Base-by-base conservation (phyloP, 2,888 invertebrate genomes). In the Cosmopolites sordidus region DNA sequence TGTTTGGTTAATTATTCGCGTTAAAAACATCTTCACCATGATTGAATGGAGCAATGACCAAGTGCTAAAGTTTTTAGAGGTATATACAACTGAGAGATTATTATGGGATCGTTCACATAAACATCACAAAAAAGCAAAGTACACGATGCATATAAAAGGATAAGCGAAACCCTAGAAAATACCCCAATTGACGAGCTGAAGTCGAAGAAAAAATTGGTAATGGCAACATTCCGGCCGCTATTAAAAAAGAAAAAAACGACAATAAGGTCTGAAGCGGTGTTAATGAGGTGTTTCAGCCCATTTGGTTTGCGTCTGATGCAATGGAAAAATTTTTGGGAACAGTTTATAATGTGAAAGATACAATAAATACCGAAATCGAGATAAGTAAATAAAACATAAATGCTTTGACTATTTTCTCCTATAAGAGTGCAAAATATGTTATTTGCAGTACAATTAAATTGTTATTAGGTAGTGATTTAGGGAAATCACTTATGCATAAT, bases 51-150 rank as follows among this genome's bases (percentile, higher is more conserved):
- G n/a, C n/a, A n/a, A n/a, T n/a, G n/a, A n/a, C n/a, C n/a, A n/a
- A n/a, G n/a, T n/a, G n/a, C n/a, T n/a, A 4, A 42, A 42, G 42
- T 42, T 42, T 16, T 45, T 51, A 16, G 41, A 52, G 29, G 30
- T 52, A 15, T 52, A 52, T 41, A 39, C 48, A 50, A 43, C 43
- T 43, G 39, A 38, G n/a, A n/a, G n/a, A n/a, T n/a, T n/a, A n/a
- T n/a, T n/a, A n/a, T n/a, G n/a, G n/a, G n/a, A n/a, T n/a, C n/a
- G n/a, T n/a, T n/a, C 43, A 29, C 39, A 49, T 43, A 4, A 18
- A 14, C 38, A 49, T 37, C 44, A 49, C 38, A 53, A 48, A 22
- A 40, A 40, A 27, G 43, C 42, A 17, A 27, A 54, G 12, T n/a
- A n/a, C n/a, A n/a, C n/a, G n/a, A n/a, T n/a, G n/a, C n/a, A n/a